A percentile compares a stretch with the other conserved stretches of the same genome.
phyloP scores from a whole-genome alignment of 2,888 invertebrate species.

The Zhengitettix transpicula region DNA sequence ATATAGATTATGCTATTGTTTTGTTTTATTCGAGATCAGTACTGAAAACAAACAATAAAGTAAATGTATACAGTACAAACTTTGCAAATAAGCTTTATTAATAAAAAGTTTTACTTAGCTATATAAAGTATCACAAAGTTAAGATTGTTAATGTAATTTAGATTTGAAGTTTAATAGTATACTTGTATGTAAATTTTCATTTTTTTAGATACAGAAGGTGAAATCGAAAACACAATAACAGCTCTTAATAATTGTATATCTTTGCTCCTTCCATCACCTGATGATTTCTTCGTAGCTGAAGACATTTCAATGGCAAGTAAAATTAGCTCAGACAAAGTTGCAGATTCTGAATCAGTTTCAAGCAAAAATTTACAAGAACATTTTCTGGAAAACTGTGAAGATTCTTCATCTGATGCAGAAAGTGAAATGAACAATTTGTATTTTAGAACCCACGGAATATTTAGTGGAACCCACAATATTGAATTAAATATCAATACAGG shows the following conservation, averaged over 20 bases:
- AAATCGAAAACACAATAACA: conserved; percentile 18
- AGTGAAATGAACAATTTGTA: conserved; percentile 2
- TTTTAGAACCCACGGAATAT: conserved; percentile 18
- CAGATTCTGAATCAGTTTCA: no score
- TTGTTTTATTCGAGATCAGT: no score
- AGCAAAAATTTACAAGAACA: neutral
- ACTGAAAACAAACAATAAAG: no score
- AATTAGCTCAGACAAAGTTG: no score
- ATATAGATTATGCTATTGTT: no score
- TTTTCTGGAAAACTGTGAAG: neutral
- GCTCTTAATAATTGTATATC: conserved; percentile 21
- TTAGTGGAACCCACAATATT: conserved; percentile 15
- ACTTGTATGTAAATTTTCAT: neutral
- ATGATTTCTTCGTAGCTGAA: conserved; percentile 19
- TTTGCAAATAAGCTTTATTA: no score
- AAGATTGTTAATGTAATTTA: no score
- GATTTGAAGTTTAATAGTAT: neutral
- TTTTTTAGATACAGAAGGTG: conserved; percentile 18
- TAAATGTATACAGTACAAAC: no score
- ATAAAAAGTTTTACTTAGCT: no score
- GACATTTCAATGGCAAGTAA: neutral
- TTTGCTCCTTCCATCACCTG: conserved; percentile 21
- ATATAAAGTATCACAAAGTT: no score
- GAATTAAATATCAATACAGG: conserved; percentile 14
- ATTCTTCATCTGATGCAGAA: conserved; percentile 1